phyloP scores from a whole-genome alignment of 2,888 invertebrate genomes.

The Heliconius ismenius region DNA sequence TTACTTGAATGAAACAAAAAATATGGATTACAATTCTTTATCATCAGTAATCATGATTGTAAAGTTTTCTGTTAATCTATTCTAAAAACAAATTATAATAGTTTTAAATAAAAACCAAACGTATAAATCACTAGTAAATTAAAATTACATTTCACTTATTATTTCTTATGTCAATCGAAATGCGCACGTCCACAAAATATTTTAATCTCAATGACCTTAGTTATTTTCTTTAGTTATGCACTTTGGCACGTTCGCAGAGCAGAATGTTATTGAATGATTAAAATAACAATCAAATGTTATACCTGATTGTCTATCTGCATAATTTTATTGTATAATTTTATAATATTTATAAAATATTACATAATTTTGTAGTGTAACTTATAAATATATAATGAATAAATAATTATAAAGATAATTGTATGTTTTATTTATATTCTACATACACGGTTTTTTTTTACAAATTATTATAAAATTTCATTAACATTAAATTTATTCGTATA shows the following conservation, averaged over 20 bases:
- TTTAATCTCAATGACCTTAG: slow-evolving; percentile 13
- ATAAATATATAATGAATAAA: not conserved
- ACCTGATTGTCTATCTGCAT: slow-evolving; percentile 8
- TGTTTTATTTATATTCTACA: not conserved
- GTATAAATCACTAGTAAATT: not conserved
- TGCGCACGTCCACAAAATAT: slow-evolving; percentile 21
- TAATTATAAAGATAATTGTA: not conserved
- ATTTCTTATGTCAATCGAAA: not conserved
- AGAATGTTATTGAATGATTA: slow-evolving; percentile 24
- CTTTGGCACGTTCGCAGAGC: slow-evolving; percentile 23
- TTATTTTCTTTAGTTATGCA: slow-evolving; percentile 13
- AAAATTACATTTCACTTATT: not conserved
- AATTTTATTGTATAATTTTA: slow-evolving; percentile 7
- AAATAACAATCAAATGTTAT: slow-evolving; percentile 25
- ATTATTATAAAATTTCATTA: no score
- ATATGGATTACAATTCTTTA: not conserved
- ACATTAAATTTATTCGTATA: no score
- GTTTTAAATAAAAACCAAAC: not conserved
- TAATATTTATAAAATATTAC: not conserved
- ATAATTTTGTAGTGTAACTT: not conserved
- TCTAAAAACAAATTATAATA: not conserved
- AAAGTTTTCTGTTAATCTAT: not conserved
- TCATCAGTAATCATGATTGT: not conserved
- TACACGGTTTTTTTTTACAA: not conserved
- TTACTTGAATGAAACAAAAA: not conserved